Percentiles rank a stretch among this genome's conserved stretches.
phyloP scores from a whole-genome alignment of 2,113 vertebrate species.

The Azemiops feae region DNA sequence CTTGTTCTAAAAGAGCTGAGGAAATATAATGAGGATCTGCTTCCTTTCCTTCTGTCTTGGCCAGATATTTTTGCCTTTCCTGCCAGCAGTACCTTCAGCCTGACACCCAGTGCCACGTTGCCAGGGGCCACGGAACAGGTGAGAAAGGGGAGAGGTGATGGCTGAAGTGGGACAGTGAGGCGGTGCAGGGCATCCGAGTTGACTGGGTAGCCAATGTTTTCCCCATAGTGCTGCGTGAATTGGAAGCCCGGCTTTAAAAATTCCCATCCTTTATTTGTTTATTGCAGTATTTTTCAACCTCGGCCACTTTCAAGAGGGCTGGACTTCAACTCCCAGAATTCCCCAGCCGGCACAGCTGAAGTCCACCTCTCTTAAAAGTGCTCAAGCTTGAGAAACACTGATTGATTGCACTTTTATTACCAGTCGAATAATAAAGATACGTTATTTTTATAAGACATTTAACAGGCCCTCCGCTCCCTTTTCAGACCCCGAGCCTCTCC shows the following conservation, averaged over 20 bases:
- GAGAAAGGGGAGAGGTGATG: conserved; percentile 24
- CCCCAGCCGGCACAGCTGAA: too few species aligned
- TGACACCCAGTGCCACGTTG: conserved; percentile 68
- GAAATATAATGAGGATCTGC: background rate
- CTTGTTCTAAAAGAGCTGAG: background rate
- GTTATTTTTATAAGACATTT: accelerated
- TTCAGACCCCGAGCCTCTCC: conserved; percentile 76
- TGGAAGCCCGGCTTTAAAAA: background rate
- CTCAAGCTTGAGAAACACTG: too few species aligned
- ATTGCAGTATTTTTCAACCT: background rate
- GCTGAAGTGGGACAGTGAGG: background rate
- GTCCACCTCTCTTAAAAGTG: too few species aligned
- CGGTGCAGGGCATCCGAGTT: background rate
- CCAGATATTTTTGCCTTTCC: background rate
- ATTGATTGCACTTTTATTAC: too few species aligned
- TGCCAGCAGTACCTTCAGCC: conserved; percentile 67
- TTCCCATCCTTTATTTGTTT: background rate
- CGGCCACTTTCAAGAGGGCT: too few species aligned
- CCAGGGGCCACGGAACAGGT: conserved; percentile 78
- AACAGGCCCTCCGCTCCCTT: background rate
- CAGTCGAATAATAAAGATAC: too few species aligned
- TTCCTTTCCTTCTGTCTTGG: background rate
- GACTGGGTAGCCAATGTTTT: background rate
- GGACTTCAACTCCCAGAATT: background rate
- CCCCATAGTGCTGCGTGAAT: background rate